Base-by-base conservation (phyloP, 2,113 vertebrate genomes). In the Cisticola juncidis region DNA sequence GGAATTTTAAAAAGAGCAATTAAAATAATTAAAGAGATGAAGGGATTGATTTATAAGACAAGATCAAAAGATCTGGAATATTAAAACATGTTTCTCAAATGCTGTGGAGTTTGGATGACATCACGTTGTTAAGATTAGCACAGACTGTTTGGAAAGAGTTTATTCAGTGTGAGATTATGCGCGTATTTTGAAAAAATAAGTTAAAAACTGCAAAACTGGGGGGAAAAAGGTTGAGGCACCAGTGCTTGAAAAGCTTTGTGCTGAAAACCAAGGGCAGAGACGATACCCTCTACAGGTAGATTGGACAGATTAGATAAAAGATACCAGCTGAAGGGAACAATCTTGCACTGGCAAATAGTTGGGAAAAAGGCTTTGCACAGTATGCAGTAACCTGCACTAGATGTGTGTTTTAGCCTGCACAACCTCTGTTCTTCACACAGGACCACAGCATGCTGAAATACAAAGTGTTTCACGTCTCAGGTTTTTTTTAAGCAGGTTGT, bases 21-120 rank as follows among this genome's bases (percentile, higher is more conserved):
- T 97, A 97, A 95, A 96, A 77, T 97, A 97, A 97, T 97, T 96
- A 96, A 89, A 91, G 84, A 87, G 91, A 87, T 95, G 21, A 88
- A 95, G 68, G 66, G 66, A 72, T 89, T 95, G 86, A 96, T 97
- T 96, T 96, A 97, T 35, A 78, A 95, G 86, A 72, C n/a, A 18
- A 95, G 94, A 97, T 95, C 84, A 97, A 91, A 97, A 91, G 95
- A 94, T 88, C 29, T 92, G 44, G 78, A 92, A 89, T 91, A 95
- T 96, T 96, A 97, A 95, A 95, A 79, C 81, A 69, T 74, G 73
- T 91, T 95, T 94, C 94, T 93, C 85, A 90, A 96, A 90, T 92
- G 60, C 89, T 54, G 42, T 86, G 87, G 81, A 80, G 62, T 82
- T 91, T 50, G 71, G 79, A 65, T 96, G 94, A 95, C 81, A 94